Conservation (phyloP, 2,888 invertebrate genomes). For the Trichopria drosophilae region DNA sequence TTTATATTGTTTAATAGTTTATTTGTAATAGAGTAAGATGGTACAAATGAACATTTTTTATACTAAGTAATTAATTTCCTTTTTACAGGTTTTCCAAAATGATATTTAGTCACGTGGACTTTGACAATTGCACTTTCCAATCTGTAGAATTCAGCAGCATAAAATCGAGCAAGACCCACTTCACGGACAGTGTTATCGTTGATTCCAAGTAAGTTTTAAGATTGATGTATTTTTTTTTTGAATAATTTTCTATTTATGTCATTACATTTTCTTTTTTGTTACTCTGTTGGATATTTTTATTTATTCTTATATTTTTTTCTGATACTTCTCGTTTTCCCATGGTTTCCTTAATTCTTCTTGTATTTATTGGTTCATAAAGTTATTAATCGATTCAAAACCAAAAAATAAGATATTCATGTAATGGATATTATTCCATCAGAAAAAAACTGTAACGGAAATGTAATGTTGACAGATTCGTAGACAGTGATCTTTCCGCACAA, state of each 20-base stretch:
- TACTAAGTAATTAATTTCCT: constrained; percentile 7
- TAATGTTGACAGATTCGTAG: constrained; percentile 63
- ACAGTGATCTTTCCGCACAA: constrained; percentile 66
- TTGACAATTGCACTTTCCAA: constrained; percentile 71
- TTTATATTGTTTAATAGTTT: background rate
- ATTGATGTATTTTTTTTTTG: no score
- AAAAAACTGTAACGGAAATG: no score
- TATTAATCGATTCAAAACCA: no score
- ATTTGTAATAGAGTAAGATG: background rate
- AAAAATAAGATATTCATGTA: constrained; percentile 3
- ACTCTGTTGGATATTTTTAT: background rate
- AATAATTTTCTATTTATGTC: constrained; percentile 7
- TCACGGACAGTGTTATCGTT: constrained; percentile 66
- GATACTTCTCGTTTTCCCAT: no score
- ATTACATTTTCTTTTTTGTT: no score
- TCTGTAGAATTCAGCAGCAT: constrained; percentile 72
- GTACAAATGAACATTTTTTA: no score
- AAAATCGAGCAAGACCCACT: constrained; percentile 71
- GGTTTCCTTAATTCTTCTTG: no score
- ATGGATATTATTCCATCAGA: constrained; percentile 34
- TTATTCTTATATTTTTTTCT: background rate
- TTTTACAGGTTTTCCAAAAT: constrained; percentile 64
- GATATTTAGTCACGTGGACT: constrained; percentile 72
- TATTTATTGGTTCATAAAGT: no score
- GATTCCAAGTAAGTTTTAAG: constrained; percentile 70